Conservation (phyloP, 1,140 invertebrate species). For the Apis laboriosa region DNA sequence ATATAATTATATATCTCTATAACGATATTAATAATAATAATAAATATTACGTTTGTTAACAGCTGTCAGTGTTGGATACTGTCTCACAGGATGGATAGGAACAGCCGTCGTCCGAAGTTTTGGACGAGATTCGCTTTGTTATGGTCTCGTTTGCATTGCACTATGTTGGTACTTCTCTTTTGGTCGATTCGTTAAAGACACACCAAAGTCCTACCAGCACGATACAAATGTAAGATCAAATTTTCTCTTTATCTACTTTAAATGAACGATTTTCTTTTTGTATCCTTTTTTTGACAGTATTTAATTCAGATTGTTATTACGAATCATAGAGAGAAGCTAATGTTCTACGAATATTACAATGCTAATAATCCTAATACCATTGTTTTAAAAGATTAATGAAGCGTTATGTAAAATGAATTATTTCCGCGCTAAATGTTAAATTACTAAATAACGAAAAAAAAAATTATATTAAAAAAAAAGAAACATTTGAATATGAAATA, state of each 20-base stretch:
- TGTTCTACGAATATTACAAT: neutral
- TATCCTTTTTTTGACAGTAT: neutral
- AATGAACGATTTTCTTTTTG: neutral
- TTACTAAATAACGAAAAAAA: neutral
- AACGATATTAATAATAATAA: neutral
- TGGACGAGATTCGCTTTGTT: constrained; percentile 83
- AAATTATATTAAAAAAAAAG: neutral
- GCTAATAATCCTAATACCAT: neutral
- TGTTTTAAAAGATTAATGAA: constrained; percentile 2
- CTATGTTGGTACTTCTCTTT: constrained; percentile 87
- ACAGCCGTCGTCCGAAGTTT: constrained; percentile 80
- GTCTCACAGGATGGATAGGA: constrained; percentile 82
- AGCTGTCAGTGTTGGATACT: constrained; percentile 83
- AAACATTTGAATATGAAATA: neutral
- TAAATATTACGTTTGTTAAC: constrained; percentile 18
- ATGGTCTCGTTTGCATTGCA: constrained; percentile 81
- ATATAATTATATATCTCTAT: neutral
- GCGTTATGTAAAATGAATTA: neutral
- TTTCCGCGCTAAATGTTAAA: neutral
- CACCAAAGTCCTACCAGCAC: constrained; percentile 79
- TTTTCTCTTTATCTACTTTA: neutral
- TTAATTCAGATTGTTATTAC: neutral
- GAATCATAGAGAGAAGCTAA: neutral
- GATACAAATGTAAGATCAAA: constrained; percentile 76
- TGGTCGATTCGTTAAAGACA: constrained; percentile 85